A percentile compares a stretch with the other conserved stretches of the same genome.
These are phyloP conservation scores for Pristiophorus japonicus DNA, from an alignment of 2,113 vertebrate genomes.

Conservation along the genomic window DNA sequence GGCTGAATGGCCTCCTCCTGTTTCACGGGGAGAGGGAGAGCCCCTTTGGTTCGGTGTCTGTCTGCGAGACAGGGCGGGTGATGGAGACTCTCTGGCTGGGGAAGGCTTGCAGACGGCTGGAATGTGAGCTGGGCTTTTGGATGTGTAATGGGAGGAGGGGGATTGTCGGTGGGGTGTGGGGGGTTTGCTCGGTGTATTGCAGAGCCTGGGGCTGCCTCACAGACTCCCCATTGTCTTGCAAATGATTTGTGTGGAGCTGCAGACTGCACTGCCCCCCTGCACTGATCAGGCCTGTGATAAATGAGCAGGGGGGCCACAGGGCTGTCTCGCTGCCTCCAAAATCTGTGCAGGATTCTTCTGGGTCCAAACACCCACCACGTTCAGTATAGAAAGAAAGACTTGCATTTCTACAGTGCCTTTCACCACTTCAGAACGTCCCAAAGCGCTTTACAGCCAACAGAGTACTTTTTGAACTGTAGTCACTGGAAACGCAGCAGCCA, in stretches of 20 bases:
- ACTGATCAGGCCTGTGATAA: slow-evolving; percentile 39
- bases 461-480: too few species aligned
- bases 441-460: too few species aligned
- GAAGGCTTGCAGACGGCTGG: not conserved
- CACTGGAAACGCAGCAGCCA: too few species aligned
- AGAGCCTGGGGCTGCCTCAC: slow-evolving; percentile 30
- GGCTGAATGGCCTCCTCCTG: not conserved
- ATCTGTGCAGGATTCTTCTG: not conserved
- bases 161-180: too few species aligned
- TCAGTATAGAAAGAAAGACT: not conserved
- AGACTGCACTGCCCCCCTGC: slow-evolving; percentile 39
- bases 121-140: not conserved
- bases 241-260: slow-evolving; percentile 39
- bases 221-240: slow-evolving; percentile 41
- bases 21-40: too few species aligned
- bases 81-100: not conserved
- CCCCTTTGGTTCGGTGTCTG: not conserved
- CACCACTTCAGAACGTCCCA: too few species aligned
- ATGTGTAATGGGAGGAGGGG: not conserved
- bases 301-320: slow-evolving; percentile 11
- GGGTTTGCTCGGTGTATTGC: not conserved
- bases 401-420: too few species aligned
- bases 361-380: slow-evolving; percentile 35
- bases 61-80: not conserved
- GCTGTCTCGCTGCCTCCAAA: not conserved